phyloP scores from a whole-genome alignment of 2,888 invertebrate species.

The Gisinianus flammeolus region DNA sequence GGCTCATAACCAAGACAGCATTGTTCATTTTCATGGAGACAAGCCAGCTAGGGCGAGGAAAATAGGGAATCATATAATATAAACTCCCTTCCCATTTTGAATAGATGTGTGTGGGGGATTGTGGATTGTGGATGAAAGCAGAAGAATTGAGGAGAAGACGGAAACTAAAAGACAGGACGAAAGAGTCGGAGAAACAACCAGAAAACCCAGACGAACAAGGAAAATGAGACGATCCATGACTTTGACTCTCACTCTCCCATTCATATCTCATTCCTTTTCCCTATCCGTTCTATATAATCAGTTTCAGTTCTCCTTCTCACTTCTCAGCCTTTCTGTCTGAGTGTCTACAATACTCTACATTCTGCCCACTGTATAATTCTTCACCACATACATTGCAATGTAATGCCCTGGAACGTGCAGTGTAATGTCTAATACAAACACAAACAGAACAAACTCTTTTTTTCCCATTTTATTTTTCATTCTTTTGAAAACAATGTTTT shows the following conservation, averaged over 20 bases:
- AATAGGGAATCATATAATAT: too few species aligned
- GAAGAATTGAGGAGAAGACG: not conserved
- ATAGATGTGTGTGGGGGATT: not conserved
- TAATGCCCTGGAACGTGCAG: not conserved
- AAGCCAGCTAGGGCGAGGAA: not conserved
- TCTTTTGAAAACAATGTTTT: not conserved
- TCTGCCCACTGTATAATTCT: too few species aligned
- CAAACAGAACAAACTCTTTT: not conserved
- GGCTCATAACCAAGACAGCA: too few species aligned
- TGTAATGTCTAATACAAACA: not conserved
- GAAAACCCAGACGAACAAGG: constrained; percentile 13
- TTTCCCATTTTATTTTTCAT: not conserved
- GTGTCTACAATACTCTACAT: too few species aligned
- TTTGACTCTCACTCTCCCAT: not conserved
- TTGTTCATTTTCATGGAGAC: not conserved
- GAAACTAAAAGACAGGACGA: not conserved
- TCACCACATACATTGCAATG: too few species aligned
- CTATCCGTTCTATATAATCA: too few species aligned
- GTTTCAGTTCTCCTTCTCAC: too few species aligned
- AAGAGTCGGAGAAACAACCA: not conserved
- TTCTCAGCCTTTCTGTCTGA: too few species aligned
- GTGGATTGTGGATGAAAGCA: too few species aligned
- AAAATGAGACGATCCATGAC: constrained; percentile 23
- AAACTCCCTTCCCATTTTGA: not conserved
- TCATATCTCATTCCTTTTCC: not conserved